Base-by-base conservation (phyloP, 1,140 invertebrate genomes). In the Micrasema longulum region DNA sequence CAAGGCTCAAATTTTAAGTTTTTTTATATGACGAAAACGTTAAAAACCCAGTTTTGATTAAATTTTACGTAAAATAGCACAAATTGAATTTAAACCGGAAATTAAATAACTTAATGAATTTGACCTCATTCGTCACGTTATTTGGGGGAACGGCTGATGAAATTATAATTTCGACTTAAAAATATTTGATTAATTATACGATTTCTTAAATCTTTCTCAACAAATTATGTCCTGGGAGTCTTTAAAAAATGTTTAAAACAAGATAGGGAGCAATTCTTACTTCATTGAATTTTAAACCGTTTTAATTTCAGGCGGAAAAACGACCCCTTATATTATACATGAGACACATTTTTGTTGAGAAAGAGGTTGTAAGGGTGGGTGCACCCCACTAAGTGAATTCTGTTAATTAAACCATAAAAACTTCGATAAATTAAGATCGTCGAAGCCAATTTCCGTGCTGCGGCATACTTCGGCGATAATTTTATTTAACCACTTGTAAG, bases 321-420 rank as follows among this genome's bases (percentile, higher is more conserved):
- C 50, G 60, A 38, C 66, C 70, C 55, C 47, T 41, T 16, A 38
- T 35, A 31, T 41, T 14, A 36, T 35, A 22, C 16, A 35, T 38
- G 31, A 18, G 16, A 20, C 43, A 14, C 41, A 47, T 72, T 72
- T 75, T 69, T 69, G 68, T 70, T 50, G 65, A 53, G 43, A 48
- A 20, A 36, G 43, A 45, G 41, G 18, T 53, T 7, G 55, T 55
- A 50, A 14, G 23, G 47, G 14, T 36, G 73, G 69, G 50, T 62
- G 68, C 71, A 70, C 79, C 78, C 78, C 77, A 76, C 80, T 82
- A 84, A 85, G 84, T 85, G 83, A 84, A 84, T 85, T 84, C 83
- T 80, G 83, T 85, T 85, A 85, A 85, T 85, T 85, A 85, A 85
- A 85, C 84, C 84, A 84, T 85, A 85, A 85, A 85, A 85, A 85